Evolutionary conservation across 2,888 invertebrate species (phyloP).

Genomic region (Pasiphila rectangulata): DNA sequence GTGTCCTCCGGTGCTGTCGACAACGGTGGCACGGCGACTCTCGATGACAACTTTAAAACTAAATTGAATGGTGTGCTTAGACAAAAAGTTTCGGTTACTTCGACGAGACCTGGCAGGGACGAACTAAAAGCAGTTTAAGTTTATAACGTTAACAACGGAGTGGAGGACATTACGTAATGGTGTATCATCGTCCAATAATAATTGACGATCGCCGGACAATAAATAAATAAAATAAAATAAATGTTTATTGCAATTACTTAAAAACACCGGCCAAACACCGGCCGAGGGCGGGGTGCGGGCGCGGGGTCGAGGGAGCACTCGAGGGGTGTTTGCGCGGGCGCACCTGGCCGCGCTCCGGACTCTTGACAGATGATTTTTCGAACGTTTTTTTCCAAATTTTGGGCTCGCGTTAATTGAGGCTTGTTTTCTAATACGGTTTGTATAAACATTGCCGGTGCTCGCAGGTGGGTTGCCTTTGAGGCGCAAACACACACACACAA

Average conservation of each 20-base stretch:
- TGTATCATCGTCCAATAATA: constrained; percentile 68
- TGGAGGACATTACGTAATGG: constrained; percentile 53
- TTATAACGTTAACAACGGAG: constrained; percentile 43
- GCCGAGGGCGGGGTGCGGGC: neutral
- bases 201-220: constrained; percentile 53
- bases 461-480: constrained; percentile 19
- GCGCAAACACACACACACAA: neutral
- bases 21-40: no score
- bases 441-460: constrained; percentile 48
- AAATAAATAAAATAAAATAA: no score
- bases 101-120: no score
- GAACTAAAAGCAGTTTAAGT: no score
- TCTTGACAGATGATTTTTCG: constrained; percentile 58
- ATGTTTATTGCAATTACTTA: no score
- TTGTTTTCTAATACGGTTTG: constrained; percentile 53
- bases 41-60: no score
- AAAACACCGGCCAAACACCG: no score
- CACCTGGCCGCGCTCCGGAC: constrained; percentile 39
- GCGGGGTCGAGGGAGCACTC: neutral
- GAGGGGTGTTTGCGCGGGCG: constrained; percentile 44
- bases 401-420: constrained; percentile 57
- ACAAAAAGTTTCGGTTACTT: no score
- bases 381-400: constrained; percentile 54
- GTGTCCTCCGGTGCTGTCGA: no score
- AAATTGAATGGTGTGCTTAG: no score